Percentiles rank a stretch among this genome's conserved stretches.
Evolutionary conservation across 2,888 invertebrate genomes (phyloP).

Genomic region (Mimumesa dahlbomi): DNA sequence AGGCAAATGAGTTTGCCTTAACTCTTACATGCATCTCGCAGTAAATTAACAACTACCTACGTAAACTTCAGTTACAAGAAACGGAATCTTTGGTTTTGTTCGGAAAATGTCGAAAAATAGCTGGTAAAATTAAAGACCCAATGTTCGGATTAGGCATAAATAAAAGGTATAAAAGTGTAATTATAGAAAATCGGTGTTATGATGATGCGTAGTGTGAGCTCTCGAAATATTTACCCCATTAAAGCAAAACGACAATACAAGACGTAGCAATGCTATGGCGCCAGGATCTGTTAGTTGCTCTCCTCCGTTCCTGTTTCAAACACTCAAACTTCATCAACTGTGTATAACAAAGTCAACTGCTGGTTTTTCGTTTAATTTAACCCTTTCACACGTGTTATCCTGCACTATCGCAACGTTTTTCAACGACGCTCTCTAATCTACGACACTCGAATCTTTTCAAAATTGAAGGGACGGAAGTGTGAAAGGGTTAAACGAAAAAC

Average conservation of each 20-base stretch:
- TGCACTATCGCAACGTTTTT: no score
- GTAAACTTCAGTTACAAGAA: no score
- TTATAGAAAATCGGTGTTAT: constrained; percentile 43
- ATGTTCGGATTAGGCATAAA: no score
- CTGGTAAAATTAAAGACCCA: no score
- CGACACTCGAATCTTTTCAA: no score
- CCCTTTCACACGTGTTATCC: no score
- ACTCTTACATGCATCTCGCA: no score
- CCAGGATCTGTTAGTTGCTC: constrained; percentile 79
- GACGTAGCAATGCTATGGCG: constrained; percentile 79
- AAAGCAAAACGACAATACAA: constrained; percentile 79
- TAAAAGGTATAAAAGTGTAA: constrained; percentile 27
- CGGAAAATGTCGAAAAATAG: no score
- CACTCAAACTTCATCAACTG: constrained; percentile 75
- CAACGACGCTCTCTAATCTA: no score
- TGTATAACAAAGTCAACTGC: constrained; percentile 39
- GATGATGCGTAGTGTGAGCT: constrained; percentile 61
- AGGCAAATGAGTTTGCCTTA: neutral
- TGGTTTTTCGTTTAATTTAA: constrained; percentile 32
- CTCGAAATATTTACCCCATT: constrained; percentile 79
- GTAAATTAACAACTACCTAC: no score
- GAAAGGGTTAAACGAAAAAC: neutral
- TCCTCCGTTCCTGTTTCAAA: constrained; percentile 79
- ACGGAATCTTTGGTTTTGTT: no score
- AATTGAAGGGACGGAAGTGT: no score